Conservation (phyloP, 2,113 vertebrate genomes). For the Pachyramphus minor region DNA sequence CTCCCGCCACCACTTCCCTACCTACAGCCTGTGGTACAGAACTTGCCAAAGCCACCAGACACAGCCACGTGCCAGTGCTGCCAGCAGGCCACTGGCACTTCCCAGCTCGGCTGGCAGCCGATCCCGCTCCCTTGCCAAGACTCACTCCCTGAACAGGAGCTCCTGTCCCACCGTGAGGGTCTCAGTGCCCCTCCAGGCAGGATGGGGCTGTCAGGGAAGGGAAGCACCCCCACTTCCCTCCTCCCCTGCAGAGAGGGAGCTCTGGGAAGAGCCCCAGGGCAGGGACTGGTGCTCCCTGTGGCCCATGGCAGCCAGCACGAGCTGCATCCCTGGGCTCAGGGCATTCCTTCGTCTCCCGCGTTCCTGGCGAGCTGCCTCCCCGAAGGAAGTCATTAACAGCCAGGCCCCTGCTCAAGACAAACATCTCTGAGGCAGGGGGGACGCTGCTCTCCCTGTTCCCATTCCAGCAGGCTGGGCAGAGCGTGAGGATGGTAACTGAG, state of each 20-base stretch:
- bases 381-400: not conserved
- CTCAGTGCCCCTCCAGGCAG: not conserved
- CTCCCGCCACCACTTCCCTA: not conserved
- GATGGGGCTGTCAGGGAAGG: rapidly evolving
- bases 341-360: rapidly evolving
- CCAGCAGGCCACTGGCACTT: rapidly evolving
- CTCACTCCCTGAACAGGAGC: rapidly evolving
- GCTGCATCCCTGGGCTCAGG: rapidly evolving
- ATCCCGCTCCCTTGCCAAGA: not conserved
- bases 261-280: not conserved
- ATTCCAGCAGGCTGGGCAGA: not conserved
- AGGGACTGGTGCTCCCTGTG: rapidly evolving
- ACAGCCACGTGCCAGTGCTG: not conserved
- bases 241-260: not conserved
- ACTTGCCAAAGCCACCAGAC: not conserved
- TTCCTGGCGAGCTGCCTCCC: not conserved
- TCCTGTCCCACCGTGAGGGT: rapidly evolving
- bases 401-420: conserved; percentile 39
- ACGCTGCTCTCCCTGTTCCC: not conserved
- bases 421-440: not conserved
- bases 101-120: rapidly evolving
- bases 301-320: not conserved
- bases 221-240: not conserved
- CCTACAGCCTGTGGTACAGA: too few species aligned
- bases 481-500: not conserved